These are phyloP conservation scores for Lepeophtheirus nordmannii DNA, from an alignment of 2,888 invertebrate species.

Conservation along the genomic window DNA sequence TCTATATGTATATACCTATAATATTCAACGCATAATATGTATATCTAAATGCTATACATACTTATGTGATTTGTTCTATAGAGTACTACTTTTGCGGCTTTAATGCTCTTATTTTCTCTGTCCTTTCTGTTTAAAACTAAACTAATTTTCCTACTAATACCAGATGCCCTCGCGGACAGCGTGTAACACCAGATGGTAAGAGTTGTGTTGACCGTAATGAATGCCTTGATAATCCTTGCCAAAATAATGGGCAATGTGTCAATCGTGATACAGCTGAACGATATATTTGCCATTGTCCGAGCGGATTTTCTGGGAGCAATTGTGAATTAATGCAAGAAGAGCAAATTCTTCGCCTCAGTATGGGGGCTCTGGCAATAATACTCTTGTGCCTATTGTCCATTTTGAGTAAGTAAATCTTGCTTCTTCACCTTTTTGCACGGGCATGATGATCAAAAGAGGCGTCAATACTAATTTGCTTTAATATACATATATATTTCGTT, in stretches of 20 bases:
- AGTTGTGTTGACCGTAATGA: slow-evolving; percentile 91
- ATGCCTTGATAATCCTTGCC: slow-evolving; percentile 72
- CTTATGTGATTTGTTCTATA: too few relatives aligned
- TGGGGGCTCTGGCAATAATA: slow-evolving; percentile 91
- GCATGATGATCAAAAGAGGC: too few relatives aligned
- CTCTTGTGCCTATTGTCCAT: slow-evolving; percentile 91
- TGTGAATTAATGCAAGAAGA: slow-evolving; percentile 86
- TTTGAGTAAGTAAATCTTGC: slow-evolving; percentile 60
- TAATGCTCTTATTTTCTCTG: background rate
- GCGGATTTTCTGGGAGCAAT: slow-evolving; percentile 84
- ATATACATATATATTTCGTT: background rate
- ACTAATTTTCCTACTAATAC: background rate
- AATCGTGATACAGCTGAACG: slow-evolving; percentile 75
- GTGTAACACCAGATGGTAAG: slow-evolving; percentile 65
- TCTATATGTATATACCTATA: background rate
- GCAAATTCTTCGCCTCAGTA: slow-evolving; percentile 83
- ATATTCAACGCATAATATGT: background rate
- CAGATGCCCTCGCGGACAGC: slow-evolving; percentile 23
- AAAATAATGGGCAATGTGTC: slow-evolving; percentile 79
- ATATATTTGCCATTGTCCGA: slow-evolving; percentile 74
- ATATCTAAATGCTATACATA: background rate
- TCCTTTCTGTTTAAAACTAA: background rate
- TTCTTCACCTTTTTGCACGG: background rate
- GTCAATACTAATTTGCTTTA: background rate
- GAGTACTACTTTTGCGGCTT: too few relatives aligned